Base-by-base conservation (phyloP, 2,888 invertebrate genomes). In the Sphaerophoria rueppellii region DNA sequence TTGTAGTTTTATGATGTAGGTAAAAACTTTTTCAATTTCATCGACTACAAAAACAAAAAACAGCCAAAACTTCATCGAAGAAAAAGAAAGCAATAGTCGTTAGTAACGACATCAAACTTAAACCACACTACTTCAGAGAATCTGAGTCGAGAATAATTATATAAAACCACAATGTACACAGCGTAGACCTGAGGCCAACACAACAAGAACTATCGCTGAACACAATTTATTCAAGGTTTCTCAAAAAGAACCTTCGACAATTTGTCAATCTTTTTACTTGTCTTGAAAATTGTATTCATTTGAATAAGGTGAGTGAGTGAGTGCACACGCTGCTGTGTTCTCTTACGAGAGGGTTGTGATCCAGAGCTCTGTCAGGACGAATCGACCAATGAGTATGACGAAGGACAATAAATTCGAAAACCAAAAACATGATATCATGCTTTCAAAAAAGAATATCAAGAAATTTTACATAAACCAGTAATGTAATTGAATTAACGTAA, bases 1-100 rank as follows among this genome's bases (percentile, higher is more conserved):
- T 14, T 40, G 35, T 9, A 50, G 43, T 34, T 43, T 50, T 14
- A 35, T 65, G 52, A 81, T 35, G 63, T 65, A 75, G 65, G 70
- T 65, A 75, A 60, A 81, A 81, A 81, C 65, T 75, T 81, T 81
- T 81, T 81, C 75, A 81, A 81, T 81, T 75, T 81, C 24, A 65
- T 52, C 50, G 63, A 75, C 71, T 75, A 81, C 63, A 75, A 24
- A 3, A 40, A 50, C n/a, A 52, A 52, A 70, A 11, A 58, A 60
- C 32, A 52, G 60, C 9, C 16, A 6, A 52, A 67, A 48, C 57
- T 57, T 73, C 11, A n/a, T n/a, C 34, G 34, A 24, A 24, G 73
- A 24, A 6, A 61, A 34, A 14, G 9, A 0, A 55, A 69, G 6
- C 43, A 57, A 32, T 34, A 37, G 32, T 54, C 16, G n/a, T 24